These are phyloP conservation scores for Platycheirus rosarum DNA, from an alignment of 2,888 invertebrate species.

Conservation along the genomic window DNA sequence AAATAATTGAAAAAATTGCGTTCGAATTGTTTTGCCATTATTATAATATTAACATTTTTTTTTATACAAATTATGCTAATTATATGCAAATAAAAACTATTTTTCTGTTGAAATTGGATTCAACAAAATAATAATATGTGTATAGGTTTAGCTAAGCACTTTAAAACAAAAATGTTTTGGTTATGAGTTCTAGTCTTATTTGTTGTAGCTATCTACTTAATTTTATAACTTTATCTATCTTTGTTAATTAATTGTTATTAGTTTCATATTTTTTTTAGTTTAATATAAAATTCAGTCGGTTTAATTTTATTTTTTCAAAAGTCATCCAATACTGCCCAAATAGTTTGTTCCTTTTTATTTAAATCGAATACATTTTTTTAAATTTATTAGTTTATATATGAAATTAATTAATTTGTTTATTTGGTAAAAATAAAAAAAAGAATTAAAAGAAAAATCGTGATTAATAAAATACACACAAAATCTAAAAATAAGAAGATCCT, in stretches of 20 bases:
- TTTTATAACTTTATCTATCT: constrained; percentile 32
- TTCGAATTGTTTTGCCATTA: constrained; percentile 53
- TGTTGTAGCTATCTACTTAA: constrained; percentile 67
- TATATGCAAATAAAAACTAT: constrained; percentile 40
- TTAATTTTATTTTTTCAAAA: constrained; percentile 36
- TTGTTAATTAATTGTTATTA: constrained; percentile 1
- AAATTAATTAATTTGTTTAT: too few relatives aligned
- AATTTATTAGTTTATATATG: not conserved
- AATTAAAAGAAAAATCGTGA: too few relatives aligned
- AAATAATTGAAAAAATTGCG: constrained; percentile 41
- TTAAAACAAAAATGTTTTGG: constrained; percentile 29
- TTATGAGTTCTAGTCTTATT: constrained; percentile 1
- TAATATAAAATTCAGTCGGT: constrained; percentile 63
- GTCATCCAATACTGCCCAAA: constrained; percentile 31
- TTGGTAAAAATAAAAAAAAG: too few relatives aligned
- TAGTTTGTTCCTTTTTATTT: not conserved
- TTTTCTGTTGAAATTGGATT: constrained; percentile 10
- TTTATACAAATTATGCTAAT: constrained; percentile 69
- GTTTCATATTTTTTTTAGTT: too few relatives aligned
- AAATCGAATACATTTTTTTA: not conserved
- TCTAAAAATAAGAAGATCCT: too few relatives aligned
- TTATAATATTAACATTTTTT: constrained; percentile 28
- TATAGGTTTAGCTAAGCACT: constrained; percentile 48
- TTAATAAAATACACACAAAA: too few relatives aligned
- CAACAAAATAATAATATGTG: constrained; percentile 12